phyloP scores from a whole-genome alignment of 2,888 invertebrate genomes.

The Eupeodes latifasciatus region DNA sequence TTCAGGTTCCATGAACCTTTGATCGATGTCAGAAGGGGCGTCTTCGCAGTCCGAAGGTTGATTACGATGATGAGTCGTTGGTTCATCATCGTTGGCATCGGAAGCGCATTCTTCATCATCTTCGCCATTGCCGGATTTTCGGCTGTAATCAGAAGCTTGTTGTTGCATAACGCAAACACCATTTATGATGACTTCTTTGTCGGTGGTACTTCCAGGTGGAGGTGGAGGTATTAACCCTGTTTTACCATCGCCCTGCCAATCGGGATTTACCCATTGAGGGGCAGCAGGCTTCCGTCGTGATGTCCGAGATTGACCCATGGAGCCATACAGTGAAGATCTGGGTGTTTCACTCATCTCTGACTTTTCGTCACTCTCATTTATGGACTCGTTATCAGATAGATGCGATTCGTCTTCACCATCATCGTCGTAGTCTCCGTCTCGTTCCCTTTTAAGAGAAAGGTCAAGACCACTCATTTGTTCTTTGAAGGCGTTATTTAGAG shows the following conservation, averaged over 20 bases:
- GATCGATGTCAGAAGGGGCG: conserved; percentile 80
- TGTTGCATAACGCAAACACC: conserved; percentile 96
- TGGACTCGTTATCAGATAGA: conserved; percentile 82
- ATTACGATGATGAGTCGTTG: conserved; percentile 49
- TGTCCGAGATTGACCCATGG: conserved; percentile 84
- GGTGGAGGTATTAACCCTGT: conserved; percentile 83
- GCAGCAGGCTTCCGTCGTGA: conserved; percentile 96
- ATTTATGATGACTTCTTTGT: conserved; percentile 94
- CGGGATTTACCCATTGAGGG: conserved; percentile 98
- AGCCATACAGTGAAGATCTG: conserved; percentile 77
- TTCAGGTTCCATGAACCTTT: conserved; percentile 82
- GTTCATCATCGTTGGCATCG: conserved; percentile 80
- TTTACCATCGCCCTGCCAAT: conserved; percentile 89
- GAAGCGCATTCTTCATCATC: conserved; percentile 91
- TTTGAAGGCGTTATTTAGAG: conserved; percentile 87
- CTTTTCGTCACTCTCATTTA: conserved; percentile 79
- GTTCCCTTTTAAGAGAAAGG: conserved; percentile 92
- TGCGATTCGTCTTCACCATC: conserved; percentile 89
- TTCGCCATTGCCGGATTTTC: conserved; percentile 81
- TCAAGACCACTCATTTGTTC: conserved; percentile 94
- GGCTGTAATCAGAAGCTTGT: conserved; percentile 89
- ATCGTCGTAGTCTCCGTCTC: conserved; percentile 84
- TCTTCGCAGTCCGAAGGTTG: conserved; percentile 78
- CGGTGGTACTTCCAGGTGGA: conserved; percentile 80
- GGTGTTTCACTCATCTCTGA: conserved; percentile 78